Percentiles rank a stretch among this genome's conserved stretches.
Conservation (phyloP, 2,888 invertebrate species). For the Xanthia icteritia region DNA sequence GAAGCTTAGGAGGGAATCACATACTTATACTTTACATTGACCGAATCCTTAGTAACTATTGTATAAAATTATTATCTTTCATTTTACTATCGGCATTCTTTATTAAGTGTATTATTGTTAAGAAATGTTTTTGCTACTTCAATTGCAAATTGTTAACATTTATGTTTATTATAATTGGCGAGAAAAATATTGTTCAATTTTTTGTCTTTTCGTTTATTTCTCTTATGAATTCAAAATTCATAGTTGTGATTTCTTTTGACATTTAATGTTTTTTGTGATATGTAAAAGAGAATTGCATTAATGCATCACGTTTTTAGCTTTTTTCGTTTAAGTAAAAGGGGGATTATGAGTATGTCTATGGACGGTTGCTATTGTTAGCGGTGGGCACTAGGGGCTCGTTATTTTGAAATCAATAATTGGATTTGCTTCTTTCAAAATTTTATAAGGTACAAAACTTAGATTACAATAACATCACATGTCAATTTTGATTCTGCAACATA, state of each 20-base stretch:
- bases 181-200: slow-evolving; percentile 82
- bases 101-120: slow-evolving; percentile 80
- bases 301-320: slow-evolving; percentile 87
- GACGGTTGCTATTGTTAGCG: slow-evolving; percentile 70
- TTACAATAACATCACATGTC: slow-evolving; percentile 79
- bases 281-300: slow-evolving; percentile 88
- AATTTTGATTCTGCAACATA: slow-evolving; percentile 73
- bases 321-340: slow-evolving; percentile 79
- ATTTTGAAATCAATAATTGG: slow-evolving; percentile 76
- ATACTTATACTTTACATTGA: slow-evolving; percentile 65
- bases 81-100: slow-evolving; percentile 75
- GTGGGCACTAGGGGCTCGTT: slow-evolving; percentile 74
- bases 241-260: slow-evolving; percentile 91
- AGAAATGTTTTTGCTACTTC: slow-evolving; percentile 77
- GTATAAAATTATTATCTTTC: slow-evolving; percentile 71
- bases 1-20: slow-evolving; percentile 52
- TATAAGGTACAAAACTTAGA: slow-evolving; percentile 85
- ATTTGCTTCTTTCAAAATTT: slow-evolving; percentile 81
- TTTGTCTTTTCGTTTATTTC: slow-evolving; percentile 84
- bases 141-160: slow-evolving; percentile 80
- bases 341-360: slow-evolving; percentile 75
- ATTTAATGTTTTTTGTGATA: slow-evolving; percentile 91
- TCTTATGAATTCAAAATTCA: slow-evolving; percentile 90
- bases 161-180: slow-evolving; percentile 77
- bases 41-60: slow-evolving; percentile 68